Evolutionary conservation across 2,113 vertebrate genomes (phyloP), one percentile per base, ranked within the genome.

Genomic region (Campylorhamphus procurvoides): DNA sequence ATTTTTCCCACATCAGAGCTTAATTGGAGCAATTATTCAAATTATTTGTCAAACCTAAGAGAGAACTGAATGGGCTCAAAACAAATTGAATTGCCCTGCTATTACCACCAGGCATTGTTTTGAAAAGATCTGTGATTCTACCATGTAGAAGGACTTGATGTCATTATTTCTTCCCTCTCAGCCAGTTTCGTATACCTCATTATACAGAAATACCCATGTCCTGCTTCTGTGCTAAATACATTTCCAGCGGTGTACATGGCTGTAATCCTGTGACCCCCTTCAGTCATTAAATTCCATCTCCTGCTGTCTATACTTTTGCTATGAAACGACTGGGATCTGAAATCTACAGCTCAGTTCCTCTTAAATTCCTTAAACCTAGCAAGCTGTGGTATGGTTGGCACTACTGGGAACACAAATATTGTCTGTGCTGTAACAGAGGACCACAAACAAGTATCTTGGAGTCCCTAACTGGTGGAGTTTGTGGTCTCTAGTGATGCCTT

Each of bases 71-170:
- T 7, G 2, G 9, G 4, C 6, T 85, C 6, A 47, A 78, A 82
- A 9, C 1, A 5, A 47, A 55, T 3, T 63, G 3, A 78, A 52
- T 79, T 18, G 3, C 3, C 1, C 24, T 71, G 12, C 17, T 52
- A 25, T 6, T 18, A 29, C 5, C 33, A 64, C 18, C 2, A 39
- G 15, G 27, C 7, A 47, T 16, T 6, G 2, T 84, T 18, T 74
- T 46, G n/a, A 58, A 93, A 87, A 56, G 1, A 15, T 69, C 15
- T 63, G n/a, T 67, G 39, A 47, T 50, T 78, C 27, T 60, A 19
- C 9, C 19, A 15, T 1, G 1, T 9, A 60, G 25, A 46, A 73
- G 8, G 37, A 49, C 9, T 42, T 6, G 0, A 3, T 20, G n/a
- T 10, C 68, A 1, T 35, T 76, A 33, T 7, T 89, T 7, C n/a